Base-by-base conservation (phyloP, 2,113 vertebrate species). In the Petrocephalus microphthalmus region DNA sequence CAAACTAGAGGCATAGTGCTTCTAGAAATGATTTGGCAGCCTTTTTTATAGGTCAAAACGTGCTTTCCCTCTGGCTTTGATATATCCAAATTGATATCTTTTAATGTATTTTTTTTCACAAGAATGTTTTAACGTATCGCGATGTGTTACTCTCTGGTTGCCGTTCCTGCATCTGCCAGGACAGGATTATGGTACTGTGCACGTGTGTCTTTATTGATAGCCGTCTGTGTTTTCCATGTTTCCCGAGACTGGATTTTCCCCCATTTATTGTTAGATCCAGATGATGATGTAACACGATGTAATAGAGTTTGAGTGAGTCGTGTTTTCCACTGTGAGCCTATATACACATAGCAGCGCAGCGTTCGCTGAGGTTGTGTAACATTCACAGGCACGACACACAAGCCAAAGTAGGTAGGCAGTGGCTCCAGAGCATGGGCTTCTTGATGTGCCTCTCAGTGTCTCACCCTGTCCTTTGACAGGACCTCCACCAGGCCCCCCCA, bases 401-500 rank as follows among this genome's bases (percentile, higher is more conserved):
- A 11, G 42, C 7, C 6, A 8, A 6, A n/a, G 42, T 45, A 17
- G 37, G 1, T 33, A 45, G 33, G 10, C 11, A 45, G 78, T 49
- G 42, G 67, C 45, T 52, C 22, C 22, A 25, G 29, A 33, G 71
- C 2, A 33, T 0, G n/a, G 71, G 7, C 33, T 4, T 8, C 7
- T 85, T 54, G 47, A 47, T 53, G 25, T 11, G 4, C 37, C 7
- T 45, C 11, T 19, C 78, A 42, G 13, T 82, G 6, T 47, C 78
- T 83, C 20, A 49, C 49, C 60, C 25, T 51, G 7, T 92, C 85
- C 37, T 87, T 90, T 89, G 90, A 92, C 92, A 96, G 95, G 95
- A 96, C 90, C 92, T 96, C 89, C 94, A 95, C 91, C 95, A 95
- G 91, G 92, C 93, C 88, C 94, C 95, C 90, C 91, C 94, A 93